Conservation (phyloP, 2,113 vertebrate genomes). For the Caretta caretta region DNA sequence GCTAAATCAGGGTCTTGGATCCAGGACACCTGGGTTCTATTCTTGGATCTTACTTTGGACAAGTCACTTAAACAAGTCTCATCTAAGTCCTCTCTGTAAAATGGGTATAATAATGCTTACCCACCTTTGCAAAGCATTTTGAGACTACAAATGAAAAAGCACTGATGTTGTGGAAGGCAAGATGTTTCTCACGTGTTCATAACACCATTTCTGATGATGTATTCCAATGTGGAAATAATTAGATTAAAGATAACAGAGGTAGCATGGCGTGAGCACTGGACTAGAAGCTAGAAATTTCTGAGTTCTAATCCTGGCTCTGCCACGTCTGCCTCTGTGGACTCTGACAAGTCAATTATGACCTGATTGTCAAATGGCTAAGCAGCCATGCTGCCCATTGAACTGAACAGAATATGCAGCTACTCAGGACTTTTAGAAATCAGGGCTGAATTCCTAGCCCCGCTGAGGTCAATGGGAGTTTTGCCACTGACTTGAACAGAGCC, state of each 20-base stretch:
- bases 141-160: constrained; percentile 10
- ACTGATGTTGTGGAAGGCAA: neutral
- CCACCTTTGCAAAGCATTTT: constrained; percentile 17
- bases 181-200: neutral
- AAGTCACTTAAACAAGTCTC: constrained; percentile 33
- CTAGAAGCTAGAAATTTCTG: neutral
- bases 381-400: neutral
- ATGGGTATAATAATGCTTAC: neutral
- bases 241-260: constrained; percentile 38
- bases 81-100: neutral
- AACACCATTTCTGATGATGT: neutral
- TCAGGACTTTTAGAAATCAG: constrained; percentile 6
- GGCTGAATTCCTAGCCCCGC: constrained; percentile 2
- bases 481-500: neutral
- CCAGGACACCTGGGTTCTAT: neutral
- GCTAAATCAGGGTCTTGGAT: constrained; percentile 10
- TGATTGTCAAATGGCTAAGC: constrained; percentile 20
- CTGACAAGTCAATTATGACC: constrained; percentile 16
- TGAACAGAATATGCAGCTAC: neutral
- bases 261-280: constrained; percentile 25
- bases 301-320: neutral
- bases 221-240: neutral
- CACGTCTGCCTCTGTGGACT: neutral
- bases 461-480: constrained; percentile 4
- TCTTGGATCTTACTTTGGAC: neutral